Conservation (phyloP, 1,140 invertebrate genomes). For the Ctenoplectra terminalis region DNA sequence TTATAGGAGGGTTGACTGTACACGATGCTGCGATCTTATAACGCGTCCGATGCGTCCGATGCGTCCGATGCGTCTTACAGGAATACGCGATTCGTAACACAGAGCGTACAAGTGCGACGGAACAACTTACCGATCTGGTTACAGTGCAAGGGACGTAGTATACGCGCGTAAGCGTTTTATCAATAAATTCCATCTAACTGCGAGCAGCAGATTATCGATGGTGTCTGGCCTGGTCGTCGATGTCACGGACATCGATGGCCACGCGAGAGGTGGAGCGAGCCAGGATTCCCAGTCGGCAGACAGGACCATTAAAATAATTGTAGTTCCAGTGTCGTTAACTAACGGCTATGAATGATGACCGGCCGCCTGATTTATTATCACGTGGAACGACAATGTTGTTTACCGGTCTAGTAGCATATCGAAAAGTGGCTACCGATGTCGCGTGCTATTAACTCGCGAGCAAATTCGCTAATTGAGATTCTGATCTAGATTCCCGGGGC, state of each 20-base stretch:
- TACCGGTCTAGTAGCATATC: constrained; percentile 1
- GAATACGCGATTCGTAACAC: background rate
- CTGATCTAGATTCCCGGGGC: background rate
- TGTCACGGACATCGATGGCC: constrained; percentile 2
- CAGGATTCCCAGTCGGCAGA: constrained; percentile 31
- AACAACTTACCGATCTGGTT: constrained; percentile 1
- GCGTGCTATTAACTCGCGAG: constrained; percentile 28
- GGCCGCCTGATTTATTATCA: constrained; percentile 33
- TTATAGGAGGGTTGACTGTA: too few relatives aligned
- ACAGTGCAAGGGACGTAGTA: background rate
- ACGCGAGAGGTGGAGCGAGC: constrained; percentile 20
- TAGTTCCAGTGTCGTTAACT: constrained; percentile 44
- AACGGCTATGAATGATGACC: constrained; percentile 43
- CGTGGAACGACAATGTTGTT: constrained; percentile 33
- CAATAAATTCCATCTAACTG: constrained; percentile 34
- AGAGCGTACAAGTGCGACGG: background rate
- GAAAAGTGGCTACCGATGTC: constrained; percentile 13
- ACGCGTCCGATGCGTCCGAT: too few relatives aligned
- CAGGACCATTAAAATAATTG: constrained; percentile 53
- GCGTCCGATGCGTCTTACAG: too few relatives aligned
- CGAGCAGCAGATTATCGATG: constrained; percentile 25
- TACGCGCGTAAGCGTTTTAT: constrained; percentile 32
- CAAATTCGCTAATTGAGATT: constrained; percentile 31
- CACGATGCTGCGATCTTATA: background rate
- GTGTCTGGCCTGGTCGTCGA: background rate